Evolutionary conservation across 2,113 vertebrate species (phyloP).

Genomic region (Columbina picui): DNA sequence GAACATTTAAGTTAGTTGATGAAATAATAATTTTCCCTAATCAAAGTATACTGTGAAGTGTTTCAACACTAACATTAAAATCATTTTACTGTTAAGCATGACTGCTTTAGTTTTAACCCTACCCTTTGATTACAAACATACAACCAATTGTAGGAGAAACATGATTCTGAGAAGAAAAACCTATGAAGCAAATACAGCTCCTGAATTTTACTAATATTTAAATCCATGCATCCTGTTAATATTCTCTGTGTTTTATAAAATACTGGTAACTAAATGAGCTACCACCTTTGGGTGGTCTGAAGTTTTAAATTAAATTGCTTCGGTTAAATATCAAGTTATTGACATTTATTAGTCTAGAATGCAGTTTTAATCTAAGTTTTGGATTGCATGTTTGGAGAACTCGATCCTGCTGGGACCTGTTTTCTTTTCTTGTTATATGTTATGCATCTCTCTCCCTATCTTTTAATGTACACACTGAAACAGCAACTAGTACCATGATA

Average conservation of each 20-base stretch:
- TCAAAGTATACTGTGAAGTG: not conserved
- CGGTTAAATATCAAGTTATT: not conserved
- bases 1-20: rapidly evolving
- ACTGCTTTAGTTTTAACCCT: not conserved
- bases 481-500: not conserved
- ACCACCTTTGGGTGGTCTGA: not conserved
- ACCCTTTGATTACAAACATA: not conserved
- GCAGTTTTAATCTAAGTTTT: not conserved
- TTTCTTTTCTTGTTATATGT: not conserved
- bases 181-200: not conserved
- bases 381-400: not conserved
- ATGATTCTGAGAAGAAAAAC: not conserved
- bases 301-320: not conserved
- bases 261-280: not conserved
- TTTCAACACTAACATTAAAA: not conserved
- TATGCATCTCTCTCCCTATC: not conserved
- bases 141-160: not conserved
- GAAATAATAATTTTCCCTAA: not conserved
- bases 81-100: not conserved
- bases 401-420: not conserved
- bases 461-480: not conserved
- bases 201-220: not conserved
- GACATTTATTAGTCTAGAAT: not conserved
- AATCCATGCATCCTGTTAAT: not conserved
- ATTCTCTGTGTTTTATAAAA: not conserved